Conservation (phyloP, 2,888 invertebrate species). For the Helicoverpa assulta region DNA sequence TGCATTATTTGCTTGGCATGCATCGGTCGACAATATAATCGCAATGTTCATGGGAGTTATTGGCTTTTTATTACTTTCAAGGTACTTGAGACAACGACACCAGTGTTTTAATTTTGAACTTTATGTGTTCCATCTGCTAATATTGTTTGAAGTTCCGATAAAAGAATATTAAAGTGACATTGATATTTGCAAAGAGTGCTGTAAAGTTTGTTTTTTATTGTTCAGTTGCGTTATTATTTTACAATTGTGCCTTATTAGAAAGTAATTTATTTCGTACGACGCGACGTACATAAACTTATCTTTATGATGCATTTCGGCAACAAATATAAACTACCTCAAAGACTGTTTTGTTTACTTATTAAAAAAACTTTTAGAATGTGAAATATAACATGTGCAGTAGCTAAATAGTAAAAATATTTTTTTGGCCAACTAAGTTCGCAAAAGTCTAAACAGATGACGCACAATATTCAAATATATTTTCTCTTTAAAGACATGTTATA, state of each 20-base stretch:
- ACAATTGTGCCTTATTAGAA: neutral
- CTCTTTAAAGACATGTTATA: conserved; percentile 1
- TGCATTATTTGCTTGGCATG: conserved; percentile 39
- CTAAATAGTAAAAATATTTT: no score
- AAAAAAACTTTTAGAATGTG: no score
- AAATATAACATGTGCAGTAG: no score
- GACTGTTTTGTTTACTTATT: no score
- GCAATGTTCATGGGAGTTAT: conserved; percentile 56
- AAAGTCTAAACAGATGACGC: neutral
- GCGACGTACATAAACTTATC: no score
- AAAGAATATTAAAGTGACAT: conserved; percentile 8
- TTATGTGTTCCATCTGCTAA: conserved; percentile 36
- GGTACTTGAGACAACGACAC: conserved; percentile 44
- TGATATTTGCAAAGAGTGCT: conserved; percentile 14
- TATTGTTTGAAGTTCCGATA: conserved; percentile 28
- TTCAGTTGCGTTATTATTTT: conserved; percentile 4
- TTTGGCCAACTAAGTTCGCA: neutral
- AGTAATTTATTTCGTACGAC: no score
- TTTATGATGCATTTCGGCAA: no score
- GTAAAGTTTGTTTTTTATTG: neutral
- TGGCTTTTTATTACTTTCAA: conserved; percentile 56
- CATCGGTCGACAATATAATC: conserved; percentile 45
- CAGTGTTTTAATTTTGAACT: conserved; percentile 48
- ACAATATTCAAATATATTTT: neutral
- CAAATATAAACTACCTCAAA: no score